Evolutionary conservation across 2,888 invertebrate species (phyloP).

Genomic region (Andrena trimmerana): DNA sequence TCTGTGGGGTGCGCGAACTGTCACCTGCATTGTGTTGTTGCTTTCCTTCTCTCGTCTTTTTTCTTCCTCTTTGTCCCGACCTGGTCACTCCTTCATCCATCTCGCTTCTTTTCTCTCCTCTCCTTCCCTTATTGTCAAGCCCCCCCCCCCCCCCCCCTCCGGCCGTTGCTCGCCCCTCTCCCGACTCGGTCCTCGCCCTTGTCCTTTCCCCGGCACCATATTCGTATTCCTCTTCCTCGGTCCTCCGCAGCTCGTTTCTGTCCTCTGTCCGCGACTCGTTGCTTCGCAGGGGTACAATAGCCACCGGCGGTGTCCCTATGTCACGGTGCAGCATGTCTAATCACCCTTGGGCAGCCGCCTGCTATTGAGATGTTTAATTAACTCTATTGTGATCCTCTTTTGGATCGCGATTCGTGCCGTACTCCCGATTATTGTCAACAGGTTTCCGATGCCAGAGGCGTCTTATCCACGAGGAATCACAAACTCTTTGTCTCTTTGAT

Average conservation of each 20-base stretch:
- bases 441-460: constrained; percentile 54
- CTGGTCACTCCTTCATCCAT: constrained; percentile 4
- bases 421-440: constrained; percentile 66
- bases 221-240: constrained; percentile 38
- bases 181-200: neutral
- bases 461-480: constrained; percentile 52
- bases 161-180: no score
- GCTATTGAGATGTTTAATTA: constrained; percentile 84
- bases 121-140: constrained; percentile 16
- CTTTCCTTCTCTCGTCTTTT: constrained; percentile 58
- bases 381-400: constrained; percentile 79
- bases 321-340: constrained; percentile 81
- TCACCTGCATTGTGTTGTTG: constrained; percentile 82
- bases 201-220: neutral
- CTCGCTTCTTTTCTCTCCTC: neutral
- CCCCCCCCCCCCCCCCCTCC: neutral
- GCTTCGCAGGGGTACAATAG: constrained; percentile 75
- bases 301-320: constrained; percentile 78
- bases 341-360: constrained; percentile 82
- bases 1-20: constrained; percentile 78
- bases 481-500: constrained; percentile 61
- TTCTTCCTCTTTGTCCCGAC: constrained; percentile 56
- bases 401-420: constrained; percentile 57
- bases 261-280: constrained; percentile 42
- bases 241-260: constrained; percentile 33